These are phyloP conservation scores for Casuarius casuarius DNA, from an alignment of 2,113 vertebrate species.

Conservation along the genomic window DNA sequence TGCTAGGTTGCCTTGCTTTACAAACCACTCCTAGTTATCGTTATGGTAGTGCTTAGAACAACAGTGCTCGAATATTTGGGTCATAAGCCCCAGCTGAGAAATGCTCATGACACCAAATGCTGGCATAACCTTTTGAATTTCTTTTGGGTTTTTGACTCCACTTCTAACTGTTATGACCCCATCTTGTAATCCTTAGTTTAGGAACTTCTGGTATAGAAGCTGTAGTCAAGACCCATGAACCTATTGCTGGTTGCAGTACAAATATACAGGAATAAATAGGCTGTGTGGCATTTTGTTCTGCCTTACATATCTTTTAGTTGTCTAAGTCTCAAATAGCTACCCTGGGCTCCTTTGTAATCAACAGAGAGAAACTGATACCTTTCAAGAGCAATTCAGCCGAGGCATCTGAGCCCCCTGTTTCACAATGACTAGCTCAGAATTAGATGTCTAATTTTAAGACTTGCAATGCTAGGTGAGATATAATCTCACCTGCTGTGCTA, in stretches of 20 bases:
- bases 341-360: neutral
- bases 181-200: neutral
- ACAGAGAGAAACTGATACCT: neutral
- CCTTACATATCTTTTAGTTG: neutral
- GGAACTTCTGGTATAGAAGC: neutral
- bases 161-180: neutral
- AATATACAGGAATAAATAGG: neutral
- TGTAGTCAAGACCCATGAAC: neutral
- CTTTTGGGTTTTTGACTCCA: neutral
- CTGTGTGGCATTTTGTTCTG: neutral
- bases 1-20: neutral
- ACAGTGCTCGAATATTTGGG: neutral
- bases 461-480: neutral
- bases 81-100: neutral
- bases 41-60: neutral
- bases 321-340: neutral
- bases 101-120: neutral
- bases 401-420: neutral
- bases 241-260: neutral
- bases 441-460: neutral
- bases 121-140: neutral
- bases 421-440: neutral
- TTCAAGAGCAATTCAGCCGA: neutral
- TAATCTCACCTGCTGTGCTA: neutral
- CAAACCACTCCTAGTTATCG: neutral